Base-by-base conservation (phyloP, 2,797 vertebrate species). In the Ara ararauna region DNA sequence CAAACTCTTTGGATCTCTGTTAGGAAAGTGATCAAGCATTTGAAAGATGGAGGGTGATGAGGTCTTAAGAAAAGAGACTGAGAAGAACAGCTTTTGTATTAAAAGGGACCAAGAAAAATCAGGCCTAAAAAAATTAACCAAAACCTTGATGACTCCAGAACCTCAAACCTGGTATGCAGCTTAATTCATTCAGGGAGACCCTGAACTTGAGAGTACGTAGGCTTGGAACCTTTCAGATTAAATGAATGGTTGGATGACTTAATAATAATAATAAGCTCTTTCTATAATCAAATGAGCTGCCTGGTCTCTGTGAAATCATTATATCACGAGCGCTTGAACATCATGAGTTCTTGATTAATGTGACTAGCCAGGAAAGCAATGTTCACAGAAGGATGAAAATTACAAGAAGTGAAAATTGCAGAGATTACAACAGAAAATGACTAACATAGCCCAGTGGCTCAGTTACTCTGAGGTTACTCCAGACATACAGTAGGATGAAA, bases 371-470 rank as follows among this genome's bases (percentile, higher is more conserved):
- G 80, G 73, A 93, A 93, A 47, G 24, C 30, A 73, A 34, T 40
- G 30, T n/a, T 90, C 85, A 89, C 77, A 92, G 54, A 73, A 91
- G 83, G 51, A 72, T 85, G 48, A 93, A 93, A 93, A 92, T 78
- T 51, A 68, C 23, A 54, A 76, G 44, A 87, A 80, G 27, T 79
- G 48, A 92, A 91, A 93, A 87, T 85, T 73, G 48, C 29, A 20
- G 32, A 54, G 20, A 70, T 65, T 89, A 76, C 81, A 51, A 67
- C 66, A 66, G 50, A 73, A 87, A 85, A 60, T 82, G 0, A 64
- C n/a, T 50, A 65, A 75, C 51, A 40, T 22, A 88, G 60, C 42
- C 38, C 50, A 53, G 58, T 42, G 70, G 86, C 42, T 90, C 73
- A 12, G 66, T n/a, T 83, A 34, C 40, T 75, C 65, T 20, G 42